Conservation (phyloP, 1,140 invertebrate genomes). For the Heterodera carotae region DNA sequence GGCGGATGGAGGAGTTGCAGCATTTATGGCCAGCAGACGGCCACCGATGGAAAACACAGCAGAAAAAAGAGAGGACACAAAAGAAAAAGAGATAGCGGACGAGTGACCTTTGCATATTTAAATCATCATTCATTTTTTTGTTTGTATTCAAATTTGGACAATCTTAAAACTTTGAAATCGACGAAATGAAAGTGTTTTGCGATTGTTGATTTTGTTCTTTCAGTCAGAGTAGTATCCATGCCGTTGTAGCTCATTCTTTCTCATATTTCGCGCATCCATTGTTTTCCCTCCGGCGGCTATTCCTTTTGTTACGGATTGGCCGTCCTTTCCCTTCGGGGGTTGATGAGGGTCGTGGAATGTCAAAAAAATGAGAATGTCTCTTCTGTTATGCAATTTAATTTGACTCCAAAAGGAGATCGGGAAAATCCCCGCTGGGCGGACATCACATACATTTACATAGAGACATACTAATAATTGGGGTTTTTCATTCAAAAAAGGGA, state of each 20-base stretch:
- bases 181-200: too few species aligned
- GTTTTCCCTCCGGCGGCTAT: background rate
- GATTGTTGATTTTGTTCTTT: background rate
- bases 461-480: background rate
- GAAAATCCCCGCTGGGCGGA: background rate
- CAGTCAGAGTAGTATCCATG: background rate
- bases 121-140: too few species aligned
- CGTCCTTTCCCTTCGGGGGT: background rate
- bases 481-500: background rate
- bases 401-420: background rate
- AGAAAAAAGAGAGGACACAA: background rate
- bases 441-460: background rate
- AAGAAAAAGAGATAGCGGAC: too few species aligned
- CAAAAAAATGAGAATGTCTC: background rate
- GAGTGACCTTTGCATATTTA: too few species aligned
- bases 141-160: too few species aligned
- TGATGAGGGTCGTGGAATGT: background rate
- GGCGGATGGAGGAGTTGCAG: background rate
- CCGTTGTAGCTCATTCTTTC: background rate
- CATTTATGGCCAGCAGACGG: background rate
- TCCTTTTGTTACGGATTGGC: background rate
- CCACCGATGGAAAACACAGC: too few species aligned
- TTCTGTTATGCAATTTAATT: background rate
- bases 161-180: too few species aligned
- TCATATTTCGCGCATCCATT: background rate